Percentiles rank a stretch among this genome's conserved stretches.
Conservation (phyloP, 2,113 vertebrate genomes). For the Chloropsis hardwickii region DNA sequence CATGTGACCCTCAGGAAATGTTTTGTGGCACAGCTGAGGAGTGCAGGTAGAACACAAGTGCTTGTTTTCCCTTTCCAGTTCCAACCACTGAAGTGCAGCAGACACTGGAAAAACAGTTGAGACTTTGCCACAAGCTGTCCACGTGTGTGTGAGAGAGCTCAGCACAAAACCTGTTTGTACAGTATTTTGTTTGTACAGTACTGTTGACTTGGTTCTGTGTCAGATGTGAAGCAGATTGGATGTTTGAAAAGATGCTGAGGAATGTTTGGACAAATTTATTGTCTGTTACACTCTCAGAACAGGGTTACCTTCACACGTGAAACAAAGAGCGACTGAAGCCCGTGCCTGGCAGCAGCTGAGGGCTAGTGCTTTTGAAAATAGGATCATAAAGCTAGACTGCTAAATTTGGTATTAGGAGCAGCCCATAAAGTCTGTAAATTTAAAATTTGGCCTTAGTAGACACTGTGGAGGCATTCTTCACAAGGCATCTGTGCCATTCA, state of each 20-base stretch:
- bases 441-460: background rate
- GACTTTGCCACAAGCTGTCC: background rate
- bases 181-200: background rate
- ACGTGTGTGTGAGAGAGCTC: background rate
- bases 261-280: background rate
- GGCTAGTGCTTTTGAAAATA: background rate
- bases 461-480: background rate
- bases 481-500: background rate
- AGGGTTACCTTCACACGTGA: background rate
- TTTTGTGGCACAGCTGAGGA: background rate
- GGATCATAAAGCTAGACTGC: background rate
- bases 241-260: background rate
- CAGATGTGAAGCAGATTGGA: background rate
- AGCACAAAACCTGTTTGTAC: background rate
- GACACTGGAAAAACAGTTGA: background rate
- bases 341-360: background rate
- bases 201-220: background rate
- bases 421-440: background rate
- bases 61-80: background rate
- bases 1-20: background rate
- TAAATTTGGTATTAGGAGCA: background rate
- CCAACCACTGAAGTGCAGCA: background rate
- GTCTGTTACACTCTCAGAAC: background rate
- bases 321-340: background rate
- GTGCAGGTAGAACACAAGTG: background rate